Conservation (phyloP, 2,888 invertebrate genomes). For the Perdita meconis region DNA sequence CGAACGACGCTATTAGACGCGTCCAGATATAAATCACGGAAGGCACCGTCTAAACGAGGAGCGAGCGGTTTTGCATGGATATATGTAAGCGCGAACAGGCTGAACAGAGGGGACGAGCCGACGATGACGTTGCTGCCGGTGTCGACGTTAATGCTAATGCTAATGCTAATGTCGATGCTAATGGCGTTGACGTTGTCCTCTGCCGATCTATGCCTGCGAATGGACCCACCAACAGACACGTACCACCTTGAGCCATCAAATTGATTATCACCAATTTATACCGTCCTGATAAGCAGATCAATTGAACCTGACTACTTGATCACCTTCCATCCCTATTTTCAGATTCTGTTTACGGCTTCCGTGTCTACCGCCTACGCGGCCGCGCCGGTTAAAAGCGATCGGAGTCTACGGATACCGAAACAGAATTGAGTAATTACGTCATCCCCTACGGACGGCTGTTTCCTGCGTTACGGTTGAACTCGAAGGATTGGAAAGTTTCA, state of each 20-base stretch:
- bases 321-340: conserved; percentile 68
- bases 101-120: conserved; percentile 41
- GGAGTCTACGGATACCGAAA: too few relatives aligned
- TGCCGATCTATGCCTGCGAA: conserved; percentile 66
- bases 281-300: conserved; percentile 74
- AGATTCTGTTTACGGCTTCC: background rate
- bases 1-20: conserved; percentile 33
- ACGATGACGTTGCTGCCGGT: conserved; percentile 74
- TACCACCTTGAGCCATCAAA: conserved; percentile 61
- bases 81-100: conserved; percentile 44
- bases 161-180: conserved; percentile 76
- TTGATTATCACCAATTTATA: conserved; percentile 78
- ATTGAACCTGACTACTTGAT: conserved; percentile 55
- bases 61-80: conserved; percentile 56
- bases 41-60: conserved; percentile 52
- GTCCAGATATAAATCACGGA: conserved; percentile 49
- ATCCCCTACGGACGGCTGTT: too few relatives aligned
- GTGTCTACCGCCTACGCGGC: too few relatives aligned
- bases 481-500: too few relatives aligned
- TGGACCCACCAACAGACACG: conserved; percentile 68
- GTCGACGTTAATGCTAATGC: conserved; percentile 76
- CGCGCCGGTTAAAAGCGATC: too few relatives aligned
- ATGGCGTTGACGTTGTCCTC: conserved; percentile 68
- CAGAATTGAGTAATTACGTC: too few relatives aligned
- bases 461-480: too few relatives aligned